Percentiles rank a stretch among this genome's conserved stretches.
Conservation (phyloP, 2,888 invertebrate genomes). For the Drosophila histrio region DNA sequence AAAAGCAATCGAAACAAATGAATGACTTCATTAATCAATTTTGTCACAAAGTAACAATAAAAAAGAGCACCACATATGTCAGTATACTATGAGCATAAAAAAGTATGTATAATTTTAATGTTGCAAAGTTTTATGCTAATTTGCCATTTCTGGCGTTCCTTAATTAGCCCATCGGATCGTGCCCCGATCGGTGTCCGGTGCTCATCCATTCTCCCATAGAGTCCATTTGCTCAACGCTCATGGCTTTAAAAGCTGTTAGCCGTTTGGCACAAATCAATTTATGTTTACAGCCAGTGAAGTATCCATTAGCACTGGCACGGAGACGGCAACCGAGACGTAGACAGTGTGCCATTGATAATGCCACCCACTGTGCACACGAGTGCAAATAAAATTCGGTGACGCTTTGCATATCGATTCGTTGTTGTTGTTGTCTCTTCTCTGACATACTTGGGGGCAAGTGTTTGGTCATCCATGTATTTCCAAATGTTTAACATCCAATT, state of each 20-base stretch:
- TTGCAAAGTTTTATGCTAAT: constrained; percentile 77
- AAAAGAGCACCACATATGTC: constrained; percentile 54
- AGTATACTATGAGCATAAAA: constrained; percentile 67
- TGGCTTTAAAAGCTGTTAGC: constrained; percentile 59
- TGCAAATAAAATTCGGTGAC: constrained; percentile 60
- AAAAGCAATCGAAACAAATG: constrained; percentile 57
- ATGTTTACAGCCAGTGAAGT: constrained; percentile 48
- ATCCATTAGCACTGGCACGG: constrained; percentile 11
- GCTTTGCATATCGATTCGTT: constrained; percentile 65
- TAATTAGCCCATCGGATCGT: constrained; percentile 60
- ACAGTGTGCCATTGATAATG: constrained; percentile 46
- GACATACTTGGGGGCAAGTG: constrained; percentile 35
- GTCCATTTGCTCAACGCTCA: constrained; percentile 14
- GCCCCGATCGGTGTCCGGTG: constrained; percentile 14
- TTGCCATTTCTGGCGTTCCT: constrained; percentile 74
- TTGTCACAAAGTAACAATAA: constrained; percentile 76
- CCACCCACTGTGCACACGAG: constrained; percentile 74
- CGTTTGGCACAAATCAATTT: constrained; percentile 76
- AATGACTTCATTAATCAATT: constrained; percentile 77
- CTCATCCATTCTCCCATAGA: not conserved
- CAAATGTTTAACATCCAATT: constrained; percentile 62
- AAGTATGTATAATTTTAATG: constrained; percentile 65
- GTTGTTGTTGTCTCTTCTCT: constrained; percentile 11
- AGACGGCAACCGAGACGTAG: constrained; percentile 1
- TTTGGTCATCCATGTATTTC: constrained; percentile 49